A percentile compares a stretch with the other conserved stretches of the same genome.
Evolutionary conservation across 1,140 invertebrate species (phyloP).

Genomic region (Arion vulgaris): DNA sequence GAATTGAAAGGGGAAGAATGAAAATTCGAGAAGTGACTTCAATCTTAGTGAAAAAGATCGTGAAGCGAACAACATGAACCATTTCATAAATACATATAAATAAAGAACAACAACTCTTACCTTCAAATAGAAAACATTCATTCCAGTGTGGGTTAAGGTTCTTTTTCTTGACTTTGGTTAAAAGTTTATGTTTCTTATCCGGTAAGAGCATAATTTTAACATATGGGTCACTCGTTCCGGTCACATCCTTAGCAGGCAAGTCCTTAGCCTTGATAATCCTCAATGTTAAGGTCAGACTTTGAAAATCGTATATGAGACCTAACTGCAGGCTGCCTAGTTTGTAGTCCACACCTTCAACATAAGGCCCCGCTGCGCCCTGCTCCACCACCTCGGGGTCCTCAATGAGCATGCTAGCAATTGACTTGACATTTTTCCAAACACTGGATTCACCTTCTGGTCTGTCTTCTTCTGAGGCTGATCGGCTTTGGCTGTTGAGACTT

Average conservation of each 20-base stretch:
- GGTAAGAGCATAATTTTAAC: slow-evolving; percentile 88
- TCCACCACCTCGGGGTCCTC: slow-evolving; percentile 59
- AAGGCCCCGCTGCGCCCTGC: slow-evolving; percentile 47
- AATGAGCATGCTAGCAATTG: slow-evolving; percentile 66
- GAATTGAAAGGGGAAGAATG: no score
- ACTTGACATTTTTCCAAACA: slow-evolving; percentile 47
- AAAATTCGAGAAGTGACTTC: no score
- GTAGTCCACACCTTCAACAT: slow-evolving; percentile 65
- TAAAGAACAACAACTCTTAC: no score
- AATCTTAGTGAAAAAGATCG: neutral
- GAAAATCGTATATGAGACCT: slow-evolving; percentile 95
- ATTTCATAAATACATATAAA: neutral
- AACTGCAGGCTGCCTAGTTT: slow-evolving; percentile 83
- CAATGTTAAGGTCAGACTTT: slow-evolving; percentile 92
- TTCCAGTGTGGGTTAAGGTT: slow-evolving; percentile 98
- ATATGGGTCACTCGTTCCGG: slow-evolving; percentile 85
- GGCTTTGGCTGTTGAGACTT: slow-evolving; percentile 50
- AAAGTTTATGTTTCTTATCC: slow-evolving; percentile 96
- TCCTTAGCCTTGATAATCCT: slow-evolving; percentile 84
- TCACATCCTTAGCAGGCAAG: slow-evolving; percentile 93
- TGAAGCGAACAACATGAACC: neutral
- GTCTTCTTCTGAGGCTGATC: slow-evolving; percentile 52
- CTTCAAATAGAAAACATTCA: slow-evolving; percentile 98
- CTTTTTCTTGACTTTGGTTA: slow-evolving; percentile 96
- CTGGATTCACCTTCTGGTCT: slow-evolving; percentile 35